phyloP scores from a whole-genome alignment of 2,797 vertebrate genomes.

The Nasua narica region DNA sequence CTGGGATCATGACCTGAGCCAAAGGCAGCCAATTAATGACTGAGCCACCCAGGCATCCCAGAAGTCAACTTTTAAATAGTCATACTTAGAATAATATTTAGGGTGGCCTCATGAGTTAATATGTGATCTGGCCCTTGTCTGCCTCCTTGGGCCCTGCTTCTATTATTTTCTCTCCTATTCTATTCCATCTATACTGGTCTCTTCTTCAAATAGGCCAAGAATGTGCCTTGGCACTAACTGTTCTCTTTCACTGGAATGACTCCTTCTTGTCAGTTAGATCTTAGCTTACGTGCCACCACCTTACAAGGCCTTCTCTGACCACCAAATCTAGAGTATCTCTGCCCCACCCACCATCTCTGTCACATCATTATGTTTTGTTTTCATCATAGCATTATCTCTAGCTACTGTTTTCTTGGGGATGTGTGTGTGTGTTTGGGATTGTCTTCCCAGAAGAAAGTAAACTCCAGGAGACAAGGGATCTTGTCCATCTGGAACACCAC shows the following conservation, averaged over 20 bases:
- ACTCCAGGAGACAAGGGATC: background rate
- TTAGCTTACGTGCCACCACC: background rate
- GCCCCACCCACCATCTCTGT: background rate
- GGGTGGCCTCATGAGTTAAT: background rate
- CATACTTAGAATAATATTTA: background rate
- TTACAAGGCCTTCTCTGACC: background rate
- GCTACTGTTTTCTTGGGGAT: background rate
- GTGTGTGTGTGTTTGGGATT: background rate
- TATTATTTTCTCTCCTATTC: background rate
- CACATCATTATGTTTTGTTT: background rate
- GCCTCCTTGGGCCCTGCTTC: background rate
- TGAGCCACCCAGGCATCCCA: background rate
- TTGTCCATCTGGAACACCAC: background rate
- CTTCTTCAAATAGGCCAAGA: background rate
- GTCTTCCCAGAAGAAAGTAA: background rate
- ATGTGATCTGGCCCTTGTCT: background rate
- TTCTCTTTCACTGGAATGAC: background rate
- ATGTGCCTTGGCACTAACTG: background rate
- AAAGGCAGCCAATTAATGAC: background rate
- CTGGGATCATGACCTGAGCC: background rate
- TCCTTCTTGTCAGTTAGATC: background rate
- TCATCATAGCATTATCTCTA: background rate
- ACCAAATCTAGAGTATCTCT: background rate
- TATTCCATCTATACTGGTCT: background rate
- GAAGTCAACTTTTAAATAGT: slow-evolving; percentile 32